Evolutionary conservation across 30 jellyfish, hydroid and myxozoan genomes (phyloP), one percentile per base, ranked within the genome.

Genomic region (Catostylus mosaicus): DNA sequence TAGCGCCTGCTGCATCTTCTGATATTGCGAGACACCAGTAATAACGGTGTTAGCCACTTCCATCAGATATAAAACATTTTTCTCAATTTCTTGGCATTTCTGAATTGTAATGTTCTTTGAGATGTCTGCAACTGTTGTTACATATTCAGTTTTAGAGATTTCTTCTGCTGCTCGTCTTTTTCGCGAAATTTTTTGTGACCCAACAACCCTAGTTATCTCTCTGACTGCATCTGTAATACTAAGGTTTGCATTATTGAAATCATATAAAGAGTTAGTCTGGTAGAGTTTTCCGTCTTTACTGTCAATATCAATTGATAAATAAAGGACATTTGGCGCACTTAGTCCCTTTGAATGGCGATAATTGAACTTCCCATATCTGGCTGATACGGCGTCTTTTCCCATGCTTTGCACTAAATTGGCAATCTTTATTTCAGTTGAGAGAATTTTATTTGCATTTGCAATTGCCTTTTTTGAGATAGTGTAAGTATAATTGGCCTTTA

Each of bases 181-280:
- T 57, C 79, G 59, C 1, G 84, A 45, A 1, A 59, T 22, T 32
- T 67, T 67, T 60, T 20, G 67, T 24, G 30, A 34, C 1, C 50
- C 43, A 37, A 27, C 51, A 9, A n/a, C 50, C 46, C 30, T 57
- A 22, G 77, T 61, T 20, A 87, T 18, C 11, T 76, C 62, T 2
- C 75, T 33, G 3, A 78, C 78, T 0, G 87, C 82, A 6, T 77
- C 90, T 2, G 62, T 83, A 26, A 56, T 59, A 57, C 87, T 77
- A 1, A 20, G 88, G 57, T 72, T 63, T 20, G 35, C 26, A 34
- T 79, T 48, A 16, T 26, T 35, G 30, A 78, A 70, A 48, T 67
- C 77, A 54, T 63, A 22, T 18, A 87, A 6, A 0, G 88, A 29
- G 19, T 57, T 56, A 0, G 67, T 69, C 30, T 16, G 63, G 22